Evolutionary conservation across 2,113 vertebrate genomes (phyloP).

Genomic region (Callorhinus ursinus): DNA sequence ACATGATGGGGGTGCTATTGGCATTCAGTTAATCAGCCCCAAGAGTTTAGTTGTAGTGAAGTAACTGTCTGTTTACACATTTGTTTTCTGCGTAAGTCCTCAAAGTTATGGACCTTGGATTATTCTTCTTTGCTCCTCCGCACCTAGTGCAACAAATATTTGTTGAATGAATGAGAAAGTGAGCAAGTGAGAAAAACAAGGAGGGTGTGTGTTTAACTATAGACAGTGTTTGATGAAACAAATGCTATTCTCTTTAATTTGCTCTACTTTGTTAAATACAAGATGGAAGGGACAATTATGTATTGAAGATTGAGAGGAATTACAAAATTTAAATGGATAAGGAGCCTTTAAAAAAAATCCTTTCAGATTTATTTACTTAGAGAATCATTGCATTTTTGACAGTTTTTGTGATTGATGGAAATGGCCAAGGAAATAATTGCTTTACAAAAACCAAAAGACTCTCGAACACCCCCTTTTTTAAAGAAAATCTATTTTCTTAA

Average conservation of each 20-base stretch:
- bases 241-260: not conserved
- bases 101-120: not conserved
- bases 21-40: rapidly evolving
- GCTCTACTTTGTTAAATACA: not conserved
- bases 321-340: slow-evolving; percentile 49
- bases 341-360: slow-evolving; percentile 33
- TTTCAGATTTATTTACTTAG: slow-evolving; percentile 19
- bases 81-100: not conserved
- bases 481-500: slow-evolving; percentile 75
- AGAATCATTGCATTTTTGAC: slow-evolving; percentile 64
- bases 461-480: slow-evolving; percentile 2
- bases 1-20: rapidly evolving
- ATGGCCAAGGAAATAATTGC: slow-evolving; percentile 65
- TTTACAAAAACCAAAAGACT: slow-evolving; percentile 76
- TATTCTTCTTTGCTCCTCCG: not conserved
- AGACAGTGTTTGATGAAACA: not conserved
- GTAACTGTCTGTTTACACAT: not conserved
- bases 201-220: not conserved
- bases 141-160: not conserved
- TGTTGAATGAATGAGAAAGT: not conserved
- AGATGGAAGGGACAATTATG: not conserved
- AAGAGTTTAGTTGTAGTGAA: too few species aligned
- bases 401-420: slow-evolving; percentile 71
- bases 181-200: not conserved
- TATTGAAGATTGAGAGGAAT: not conserved